Base-by-base conservation (phyloP, 1,140 invertebrate genomes). In the Trichonephila clavipes region DNA sequence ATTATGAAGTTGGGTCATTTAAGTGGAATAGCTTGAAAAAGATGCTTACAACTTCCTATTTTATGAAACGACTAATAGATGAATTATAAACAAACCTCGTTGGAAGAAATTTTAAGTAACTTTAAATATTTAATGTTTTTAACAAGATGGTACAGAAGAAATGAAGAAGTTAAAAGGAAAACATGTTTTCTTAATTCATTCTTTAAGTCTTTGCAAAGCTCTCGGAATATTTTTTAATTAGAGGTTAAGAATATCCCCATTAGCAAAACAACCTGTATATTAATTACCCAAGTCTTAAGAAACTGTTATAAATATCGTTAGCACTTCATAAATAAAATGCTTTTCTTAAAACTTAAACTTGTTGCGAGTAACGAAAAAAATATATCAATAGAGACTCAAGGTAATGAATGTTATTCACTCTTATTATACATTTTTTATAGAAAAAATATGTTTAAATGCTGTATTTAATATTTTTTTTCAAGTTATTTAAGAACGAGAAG, bases 201-300 rank as follows among this genome's bases (percentile, higher is more conserved):
- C 3, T 58, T 19, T 85, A 85, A 85, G 82, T 10, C 10, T 7
- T 28, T 64, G 58, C 40, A 66, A 88, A n/a, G 40, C 59, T 40
- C 86, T 40, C 18, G 86, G 61, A 24, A 34, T 88, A 40, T 66
- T 64, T 59, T 88, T 88, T 88, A 88, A 88, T 88, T 88, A 88
- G 59, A 28, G 34, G 86, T 58, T 88, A 64, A 62, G 59, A 51
- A 19, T 34, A 59, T 88, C 12, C 58, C 44, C 58, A 88, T 88
- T 88, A 88, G 62, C 86, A 88, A 51, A 51, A 21, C 58, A 34
- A 83, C 82, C 44, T 10, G 44, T n/a, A 85, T 59, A 85, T 85
- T 58, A 85, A 85, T 85, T 51, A 58, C 82, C 58, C 58, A 58
- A 85, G 51, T 58, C 51, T 28, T 59, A 85, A 85, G 59, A 85